Percentiles rank a stretch among this genome's conserved stretches.
phyloP scores from a whole-genome alignment of 1,140 invertebrate genomes.

The Ips nitidus region DNA sequence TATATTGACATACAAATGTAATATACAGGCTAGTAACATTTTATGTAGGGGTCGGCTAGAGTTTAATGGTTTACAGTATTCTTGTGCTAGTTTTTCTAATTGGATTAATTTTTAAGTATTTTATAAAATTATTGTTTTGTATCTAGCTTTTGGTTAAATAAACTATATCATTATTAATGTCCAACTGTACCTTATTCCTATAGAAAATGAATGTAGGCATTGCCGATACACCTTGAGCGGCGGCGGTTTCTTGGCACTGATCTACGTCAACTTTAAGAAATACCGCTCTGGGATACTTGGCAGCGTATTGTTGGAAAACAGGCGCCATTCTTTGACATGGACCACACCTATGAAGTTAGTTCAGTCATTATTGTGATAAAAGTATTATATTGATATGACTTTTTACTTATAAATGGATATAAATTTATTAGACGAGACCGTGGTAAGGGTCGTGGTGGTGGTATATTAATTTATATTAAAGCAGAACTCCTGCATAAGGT shows the following conservation, averaged over 20 bases:
- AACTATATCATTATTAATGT: not conserved
- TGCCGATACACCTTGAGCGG: slow-evolving; percentile 81
- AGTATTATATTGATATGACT: not conserved
- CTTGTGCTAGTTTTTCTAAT: too few species aligned
- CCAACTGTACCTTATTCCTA: slow-evolving; percentile 65
- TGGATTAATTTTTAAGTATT: too few species aligned
- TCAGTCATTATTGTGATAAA: not conserved
- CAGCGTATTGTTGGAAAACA: slow-evolving; percentile 81
- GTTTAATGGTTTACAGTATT: too few species aligned
- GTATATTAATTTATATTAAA: too few species aligned
- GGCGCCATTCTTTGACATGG: slow-evolving; percentile 93
- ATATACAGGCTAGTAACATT: too few species aligned
- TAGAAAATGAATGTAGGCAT: slow-evolving; percentile 99
- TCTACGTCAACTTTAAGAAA: slow-evolving; percentile 97
- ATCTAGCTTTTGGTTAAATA: not conserved
- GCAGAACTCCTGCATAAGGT: too few species aligned
- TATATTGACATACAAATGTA: too few species aligned
- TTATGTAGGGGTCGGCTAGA: too few species aligned
- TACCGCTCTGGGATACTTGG: slow-evolving; percentile 82
- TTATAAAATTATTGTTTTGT: too few species aligned
- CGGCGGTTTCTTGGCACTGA: slow-evolving; percentile 82
- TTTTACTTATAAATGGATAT: too few species aligned
- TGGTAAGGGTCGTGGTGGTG: too few species aligned
- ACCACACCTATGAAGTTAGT: slow-evolving; percentile 73
- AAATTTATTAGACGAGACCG: too few species aligned